phyloP scores from a whole-genome alignment of 2,888 invertebrate species.

The Trisateles emortualis region DNA sequence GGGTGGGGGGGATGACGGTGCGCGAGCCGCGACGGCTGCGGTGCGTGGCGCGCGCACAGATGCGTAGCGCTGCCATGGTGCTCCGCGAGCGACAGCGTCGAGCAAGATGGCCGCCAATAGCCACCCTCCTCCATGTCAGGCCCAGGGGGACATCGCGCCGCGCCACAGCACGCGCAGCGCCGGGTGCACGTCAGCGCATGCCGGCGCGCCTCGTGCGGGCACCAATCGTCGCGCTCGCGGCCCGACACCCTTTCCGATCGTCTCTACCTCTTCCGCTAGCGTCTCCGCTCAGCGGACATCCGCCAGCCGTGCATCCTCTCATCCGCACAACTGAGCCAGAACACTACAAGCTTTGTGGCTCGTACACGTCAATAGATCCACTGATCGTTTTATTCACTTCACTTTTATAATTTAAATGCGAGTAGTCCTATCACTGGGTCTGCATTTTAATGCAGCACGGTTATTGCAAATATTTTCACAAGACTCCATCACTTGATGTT shows the following conservation, averaged over 20 bases:
- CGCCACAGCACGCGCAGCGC: constrained; percentile 86
- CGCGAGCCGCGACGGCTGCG: constrained; percentile 73
- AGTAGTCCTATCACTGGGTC: constrained; percentile 52
- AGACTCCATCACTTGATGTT: constrained; percentile 68
- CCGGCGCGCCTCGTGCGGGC: constrained; percentile 85
- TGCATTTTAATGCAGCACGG: constrained; percentile 39
- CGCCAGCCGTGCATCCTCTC: constrained; percentile 78
- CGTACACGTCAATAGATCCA: constrained; percentile 40
- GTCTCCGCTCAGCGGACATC: constrained; percentile 73
- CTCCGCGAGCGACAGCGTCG: constrained; percentile 82
- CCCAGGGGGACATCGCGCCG: constrained; percentile 82
- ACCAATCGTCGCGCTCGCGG: constrained; percentile 85
- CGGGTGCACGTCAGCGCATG: constrained; percentile 85
- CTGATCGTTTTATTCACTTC: constrained; percentile 38
- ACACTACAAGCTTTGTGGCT: constrained; percentile 43
- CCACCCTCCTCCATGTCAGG: constrained; percentile 85
- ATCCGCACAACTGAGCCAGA: constrained; percentile 62
- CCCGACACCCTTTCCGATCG: constrained; percentile 84
- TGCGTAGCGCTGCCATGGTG: constrained; percentile 82
- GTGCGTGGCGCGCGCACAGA: constrained; percentile 80
- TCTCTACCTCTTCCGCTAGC: constrained; percentile 68
- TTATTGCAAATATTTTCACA: constrained; percentile 50
- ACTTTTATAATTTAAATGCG: constrained; percentile 36
- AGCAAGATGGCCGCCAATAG: constrained; percentile 84
- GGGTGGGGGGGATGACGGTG: constrained; percentile 74